Evolutionary conservation across 2,113 vertebrate species (phyloP), one percentile per base, ranked within the genome.

Genomic region (Girardinichthys multiradiatus): DNA sequence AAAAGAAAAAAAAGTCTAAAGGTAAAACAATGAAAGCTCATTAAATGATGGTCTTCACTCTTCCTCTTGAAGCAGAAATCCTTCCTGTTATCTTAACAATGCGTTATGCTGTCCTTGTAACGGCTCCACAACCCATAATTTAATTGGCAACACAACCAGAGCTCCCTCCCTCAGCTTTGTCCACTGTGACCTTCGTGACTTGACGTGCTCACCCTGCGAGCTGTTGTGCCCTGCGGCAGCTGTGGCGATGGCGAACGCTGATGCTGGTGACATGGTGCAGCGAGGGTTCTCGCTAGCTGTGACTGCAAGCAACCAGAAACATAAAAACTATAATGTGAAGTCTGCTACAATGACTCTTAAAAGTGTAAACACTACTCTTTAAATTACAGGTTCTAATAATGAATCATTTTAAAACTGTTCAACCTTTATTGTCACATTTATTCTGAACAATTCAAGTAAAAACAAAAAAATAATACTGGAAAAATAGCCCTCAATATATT

Each of bases 201-300:
- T 13, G 45, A 30, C n/a, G 19, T 63, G 29, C 89, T 91, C 81
- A 97, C 97, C 95, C 90, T 96, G 96, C 0, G 96, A 96, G 86
- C 96, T 96, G 79, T 96, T 92, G 0, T 98, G 97, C 14, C 97
- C 96, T 0, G 97, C 97, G 54, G 97, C 97, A 14, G 98, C 98
- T 0, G 97, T 98, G 86, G 97, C 97, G 37, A 98, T 99, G 7
- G 98, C 98, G 67, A 98, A 98, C 3, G 97, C 96, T 12, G 98
- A 99, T 8, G 96, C 96, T 13, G 97, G 96, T 0, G 98, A 97
- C 88, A 98, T 95, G 0, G 95, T 89, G 68, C 96, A 96, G 90
- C 96, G 96, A 64, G 93, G 77, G 82, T 90, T 96, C 72, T 99
- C 98, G 27, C 93, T 89, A 0, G 92, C 88, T 62, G 96, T 94